phyloP scores from a whole-genome alignment of 2,797 vertebrate species.

The Xenentodon cancila region DNA sequence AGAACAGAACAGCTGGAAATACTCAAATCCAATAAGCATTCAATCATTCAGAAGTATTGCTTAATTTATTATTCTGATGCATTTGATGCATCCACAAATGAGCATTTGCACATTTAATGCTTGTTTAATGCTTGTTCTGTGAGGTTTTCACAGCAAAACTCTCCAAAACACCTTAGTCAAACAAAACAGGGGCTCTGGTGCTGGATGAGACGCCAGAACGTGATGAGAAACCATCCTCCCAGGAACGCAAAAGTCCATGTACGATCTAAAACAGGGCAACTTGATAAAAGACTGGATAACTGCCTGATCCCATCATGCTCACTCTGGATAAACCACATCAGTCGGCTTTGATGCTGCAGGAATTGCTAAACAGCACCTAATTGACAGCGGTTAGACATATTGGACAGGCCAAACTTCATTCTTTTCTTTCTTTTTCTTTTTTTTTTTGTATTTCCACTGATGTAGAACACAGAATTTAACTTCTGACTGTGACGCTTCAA shows the following conservation, averaged over 20 bases:
- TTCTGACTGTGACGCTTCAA: constrained; percentile 18
- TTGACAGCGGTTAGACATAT: constrained; percentile 32
- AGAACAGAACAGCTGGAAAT: too few species aligned
- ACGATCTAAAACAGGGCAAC: not conserved
- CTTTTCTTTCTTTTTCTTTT: not conserved
- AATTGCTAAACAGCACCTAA: constrained; percentile 17
- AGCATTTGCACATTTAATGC: not conserved
- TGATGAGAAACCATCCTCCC: not conserved
- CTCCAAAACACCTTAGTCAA: not conserved
- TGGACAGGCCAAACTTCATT: constrained; percentile 12
- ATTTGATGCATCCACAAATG: too few species aligned
- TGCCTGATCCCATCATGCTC: not conserved
- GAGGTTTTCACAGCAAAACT: not conserved
- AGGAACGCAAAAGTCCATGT: not conserved
- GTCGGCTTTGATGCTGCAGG: not conserved
- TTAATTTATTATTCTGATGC: too few species aligned
- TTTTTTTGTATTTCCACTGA: not conserved
- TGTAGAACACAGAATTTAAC: constrained; percentile 15
- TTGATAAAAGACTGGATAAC: not conserved
- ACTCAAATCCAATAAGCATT: too few species aligned
- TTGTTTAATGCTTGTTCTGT: not conserved
- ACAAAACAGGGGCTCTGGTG: not conserved
- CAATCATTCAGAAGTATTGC: too few species aligned
- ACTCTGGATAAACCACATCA: not conserved
- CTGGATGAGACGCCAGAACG: not conserved